These are phyloP conservation scores for Nanorana parkeri DNA, from an alignment of 2,113 vertebrate genomes.

Conservation along the genomic window DNA sequence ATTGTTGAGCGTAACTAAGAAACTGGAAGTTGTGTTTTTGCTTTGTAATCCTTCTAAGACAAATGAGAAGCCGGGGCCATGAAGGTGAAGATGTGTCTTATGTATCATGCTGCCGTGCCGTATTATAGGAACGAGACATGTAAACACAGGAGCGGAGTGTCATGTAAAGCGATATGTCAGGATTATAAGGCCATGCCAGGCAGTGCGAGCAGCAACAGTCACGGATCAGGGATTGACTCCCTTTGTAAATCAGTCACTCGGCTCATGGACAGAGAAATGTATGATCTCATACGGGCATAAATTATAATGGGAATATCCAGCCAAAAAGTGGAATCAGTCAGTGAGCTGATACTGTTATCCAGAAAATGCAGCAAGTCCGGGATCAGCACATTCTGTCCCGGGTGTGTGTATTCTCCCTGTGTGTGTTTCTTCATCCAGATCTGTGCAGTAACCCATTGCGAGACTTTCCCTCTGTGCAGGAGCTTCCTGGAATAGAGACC, in stretches of 20 bases:
- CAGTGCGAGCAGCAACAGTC: constrained; percentile 8
- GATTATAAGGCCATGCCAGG: neutral
- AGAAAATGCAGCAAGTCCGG: no score
- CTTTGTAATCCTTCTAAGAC: no score
- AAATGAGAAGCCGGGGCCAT: no score
- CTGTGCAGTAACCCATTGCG: no score
- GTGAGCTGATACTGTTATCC: neutral
- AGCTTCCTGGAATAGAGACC: no score
- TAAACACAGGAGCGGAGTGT: constrained; percentile 3
- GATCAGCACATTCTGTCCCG: neutral
- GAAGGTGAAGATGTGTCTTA: neutral
- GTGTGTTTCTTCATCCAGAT: no score
- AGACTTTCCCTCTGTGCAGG: no score
- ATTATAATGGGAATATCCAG: no score
- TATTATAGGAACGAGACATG: constrained; percentile 10
- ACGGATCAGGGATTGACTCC: neutral
- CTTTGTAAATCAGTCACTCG: neutral
- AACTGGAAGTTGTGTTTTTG: no score
- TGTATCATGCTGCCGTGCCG: neutral
- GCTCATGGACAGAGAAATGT: neutral
- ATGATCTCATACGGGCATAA: no score
- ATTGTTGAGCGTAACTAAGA: no score
- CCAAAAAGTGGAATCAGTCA: neutral
- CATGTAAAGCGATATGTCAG: neutral
- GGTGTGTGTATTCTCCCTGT: no score